Base-by-base conservation (phyloP, 2,888 invertebrate species). In the Leucophenga montana region DNA sequence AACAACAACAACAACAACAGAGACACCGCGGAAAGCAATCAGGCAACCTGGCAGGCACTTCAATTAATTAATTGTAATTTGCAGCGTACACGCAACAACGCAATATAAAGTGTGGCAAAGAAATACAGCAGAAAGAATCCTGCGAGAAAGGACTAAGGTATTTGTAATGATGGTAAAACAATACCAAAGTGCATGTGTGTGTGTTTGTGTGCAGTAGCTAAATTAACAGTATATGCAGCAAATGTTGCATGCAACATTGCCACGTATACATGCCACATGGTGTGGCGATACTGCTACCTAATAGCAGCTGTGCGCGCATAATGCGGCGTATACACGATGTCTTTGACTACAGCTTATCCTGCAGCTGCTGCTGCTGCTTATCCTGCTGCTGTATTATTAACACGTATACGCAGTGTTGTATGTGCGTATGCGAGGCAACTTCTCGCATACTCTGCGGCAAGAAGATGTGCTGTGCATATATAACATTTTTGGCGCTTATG, bases 401-500 rank as follows among this genome's bases (percentile, higher is more conserved):
- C 80, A 82, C 78, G 74, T 57, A 57, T 57, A 57, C 57, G 57
- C 57, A 57, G 27, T 3, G 57, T 61, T 62, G 44, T 33, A 20
- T 18, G 44, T 8, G 59, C 33, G 18, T 22, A 1, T 62, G 62
- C 11, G 27, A 16, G 14, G 9, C 31, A 13, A 1, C 13, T n/a
- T 48, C 13, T 16, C 13, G 16, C 62, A 44, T 46, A 20, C 22
- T 18, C 11, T 46, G 46, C 46, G 46, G 20, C 18, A 44, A 18
- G 44, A 22, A 0, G 75, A 72, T 74, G 79, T 75, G 76, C 72
- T 73, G 75, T 73, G 80, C 84, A 81, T 81, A 80, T 78, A 82
- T 84, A 84, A 84, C 75, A 84, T 81, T 84, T 78, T 80, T 70
- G 33, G 33, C 80, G 72, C 82, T 72, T 73, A 69, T 75, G 72